Base-by-base conservation (phyloP, 2,888 invertebrate species). In the Cyaniris semiargus region DNA sequence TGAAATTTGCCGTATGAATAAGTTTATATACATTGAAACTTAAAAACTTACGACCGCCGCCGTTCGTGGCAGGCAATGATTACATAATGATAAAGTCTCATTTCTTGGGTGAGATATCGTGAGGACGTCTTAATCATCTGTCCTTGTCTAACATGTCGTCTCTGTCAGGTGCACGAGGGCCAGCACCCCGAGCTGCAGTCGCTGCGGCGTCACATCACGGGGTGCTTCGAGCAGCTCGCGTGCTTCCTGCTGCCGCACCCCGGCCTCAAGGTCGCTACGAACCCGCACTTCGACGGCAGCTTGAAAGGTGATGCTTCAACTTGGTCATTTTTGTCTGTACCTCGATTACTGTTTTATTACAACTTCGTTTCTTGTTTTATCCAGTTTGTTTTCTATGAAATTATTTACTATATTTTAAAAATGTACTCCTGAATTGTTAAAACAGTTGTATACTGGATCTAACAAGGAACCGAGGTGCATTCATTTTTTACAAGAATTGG, bases 191-290 rank as follows among this genome's bases (percentile, higher is more conserved):
- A 99, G 90, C 90, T 99, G 81, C 98, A 99, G 89, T 97, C 98
- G 74, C 93, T 97, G 78, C 95, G 99, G 58, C 96, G 96, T 85
- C 99, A 99, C 90, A 98, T 99, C 83, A 96, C 96, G 79, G 96
- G 97, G 3, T 99, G 99, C 91, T 99, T 99, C 92, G 96, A 97
- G 78, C 96, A 98, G 86, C 98, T 99, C 81, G 96, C 97, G 53
- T 99, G 99, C 90, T 99, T 98, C 92, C 94, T 99, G 78, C 96
- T 99, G 98, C 99, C 99, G 27, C 99, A 99, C 95, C 99, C 99
- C 0, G 99, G 99, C 4, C 95, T 99, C 38, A 97, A 96, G 86
- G 99, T 99, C 71, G 98, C 99, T 78, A 99, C 98, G 56, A 98
- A 98, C 94, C 99, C 98, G 0, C 95, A 96, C 75, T 99, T 99